Evolutionary conservation across 2,888 invertebrate genomes (phyloP).

Genomic region (Bellardia bayeri): DNA sequence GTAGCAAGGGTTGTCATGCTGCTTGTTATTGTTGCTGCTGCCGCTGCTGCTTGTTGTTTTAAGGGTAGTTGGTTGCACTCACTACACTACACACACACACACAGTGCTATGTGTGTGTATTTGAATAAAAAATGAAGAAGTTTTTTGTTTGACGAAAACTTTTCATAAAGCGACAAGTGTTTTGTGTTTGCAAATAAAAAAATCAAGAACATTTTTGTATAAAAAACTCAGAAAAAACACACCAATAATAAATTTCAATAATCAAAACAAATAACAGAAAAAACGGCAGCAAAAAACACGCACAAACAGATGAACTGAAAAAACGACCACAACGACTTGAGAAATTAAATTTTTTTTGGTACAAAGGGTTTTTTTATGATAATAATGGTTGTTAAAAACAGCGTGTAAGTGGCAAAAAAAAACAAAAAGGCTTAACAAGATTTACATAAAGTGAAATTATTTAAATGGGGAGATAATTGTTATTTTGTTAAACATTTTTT

Average conservation of each 20-base stretch:
- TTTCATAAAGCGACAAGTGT: conserved; percentile 73
- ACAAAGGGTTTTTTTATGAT: too few relatives aligned
- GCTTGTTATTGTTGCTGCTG: conserved; percentile 34
- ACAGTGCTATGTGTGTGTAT: conserved; percentile 9
- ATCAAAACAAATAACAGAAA: conserved; percentile 71
- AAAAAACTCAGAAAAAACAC: conserved; percentile 56
- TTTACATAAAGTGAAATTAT: neutral
- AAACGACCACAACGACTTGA: neutral
- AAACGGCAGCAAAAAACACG: neutral
- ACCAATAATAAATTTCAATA: conserved; percentile 67
- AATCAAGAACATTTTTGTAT: conserved; percentile 71
- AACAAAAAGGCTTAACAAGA: neutral
- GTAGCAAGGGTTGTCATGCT: conserved; percentile 44
- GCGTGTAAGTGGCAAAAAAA: conserved; percentile 5
- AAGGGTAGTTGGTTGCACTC: conserved; percentile 44
- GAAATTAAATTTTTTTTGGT: neutral
- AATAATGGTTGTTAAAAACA: neutral
- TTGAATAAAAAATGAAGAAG: conserved; percentile 56
- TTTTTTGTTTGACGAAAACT: conserved; percentile 68
- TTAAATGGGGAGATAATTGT: neutral
- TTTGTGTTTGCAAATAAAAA: conserved; percentile 72
- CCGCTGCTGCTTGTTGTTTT: conserved; percentile 25
- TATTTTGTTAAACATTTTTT: neutral
- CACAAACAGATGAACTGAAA: conserved; percentile 30
- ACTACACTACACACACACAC: neutral